These are phyloP conservation scores for Drosophila santomea DNA, from an alignment of 1,140 invertebrate genomes.

Conservation along the genomic window DNA sequence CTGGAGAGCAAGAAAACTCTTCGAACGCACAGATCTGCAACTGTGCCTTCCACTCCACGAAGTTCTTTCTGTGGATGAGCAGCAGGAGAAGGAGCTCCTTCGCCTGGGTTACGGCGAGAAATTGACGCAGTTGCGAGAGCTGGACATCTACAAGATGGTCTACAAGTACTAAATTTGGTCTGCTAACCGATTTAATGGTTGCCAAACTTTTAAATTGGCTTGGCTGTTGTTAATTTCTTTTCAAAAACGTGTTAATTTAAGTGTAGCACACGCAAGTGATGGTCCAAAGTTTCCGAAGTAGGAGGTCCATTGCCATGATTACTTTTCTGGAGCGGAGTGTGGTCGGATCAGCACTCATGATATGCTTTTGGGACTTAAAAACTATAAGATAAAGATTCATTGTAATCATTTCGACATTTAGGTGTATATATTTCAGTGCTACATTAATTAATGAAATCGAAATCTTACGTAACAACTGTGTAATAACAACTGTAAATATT, in stretches of 20 bases:
- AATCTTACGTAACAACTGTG: too few relatives aligned
- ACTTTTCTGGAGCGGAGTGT: background rate
- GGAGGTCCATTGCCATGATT: background rate
- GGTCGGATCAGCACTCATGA: too few relatives aligned
- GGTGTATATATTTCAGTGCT: too few relatives aligned
- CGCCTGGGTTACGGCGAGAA: constrained; percentile 40
- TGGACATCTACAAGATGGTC: constrained; percentile 50
- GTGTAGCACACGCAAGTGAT: constrained; percentile 8
- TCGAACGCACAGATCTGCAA: constrained; percentile 39
- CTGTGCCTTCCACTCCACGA: constrained; percentile 26
- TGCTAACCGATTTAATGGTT: constrained; percentile 21
- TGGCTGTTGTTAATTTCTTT: constrained; percentile 56
- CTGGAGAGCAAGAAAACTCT: constrained; percentile 45
- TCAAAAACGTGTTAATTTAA: constrained; percentile 54
- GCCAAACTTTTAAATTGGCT: constrained; percentile 65
- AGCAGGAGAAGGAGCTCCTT: constrained; percentile 32
- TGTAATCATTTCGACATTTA: too few relatives aligned
- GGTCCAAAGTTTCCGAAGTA: constrained; percentile 13
- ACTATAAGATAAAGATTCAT: too few relatives aligned
- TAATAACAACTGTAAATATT: too few relatives aligned
- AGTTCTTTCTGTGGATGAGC: constrained; percentile 34
- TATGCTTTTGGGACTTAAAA: too few relatives aligned
- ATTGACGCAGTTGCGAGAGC: constrained; percentile 28
- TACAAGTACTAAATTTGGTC: background rate
- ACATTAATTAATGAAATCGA: too few relatives aligned